These are phyloP conservation scores for Carapus acus DNA, from an alignment of 2,797 vertebrate species.

Conservation along the genomic window DNA sequence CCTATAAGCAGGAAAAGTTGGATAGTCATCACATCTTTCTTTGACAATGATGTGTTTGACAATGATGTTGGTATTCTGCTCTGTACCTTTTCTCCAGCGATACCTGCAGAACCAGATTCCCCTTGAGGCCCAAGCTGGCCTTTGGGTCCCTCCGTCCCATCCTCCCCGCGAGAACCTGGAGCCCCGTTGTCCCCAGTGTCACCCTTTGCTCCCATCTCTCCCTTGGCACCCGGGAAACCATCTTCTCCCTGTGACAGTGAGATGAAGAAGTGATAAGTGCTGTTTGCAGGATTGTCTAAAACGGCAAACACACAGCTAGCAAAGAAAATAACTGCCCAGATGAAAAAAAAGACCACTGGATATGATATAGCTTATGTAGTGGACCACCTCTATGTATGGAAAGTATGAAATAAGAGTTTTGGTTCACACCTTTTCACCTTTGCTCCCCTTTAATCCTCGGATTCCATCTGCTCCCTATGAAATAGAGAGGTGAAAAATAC, in stretches of 20 bases:
- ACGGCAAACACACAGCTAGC: constrained; percentile 3
- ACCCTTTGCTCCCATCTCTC: constrained; percentile 93
- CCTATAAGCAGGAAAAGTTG: constrained; percentile 59
- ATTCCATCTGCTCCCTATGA: constrained; percentile 90
- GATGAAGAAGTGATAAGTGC: constrained; percentile 10
- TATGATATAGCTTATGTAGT: too few species aligned
- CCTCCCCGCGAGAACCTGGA: constrained; percentile 82
- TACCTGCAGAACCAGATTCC: constrained; percentile 78
- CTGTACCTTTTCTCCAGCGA: constrained; percentile 87
- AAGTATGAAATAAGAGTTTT: not conserved
- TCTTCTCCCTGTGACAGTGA: constrained; percentile 91
- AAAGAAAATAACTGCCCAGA: not conserved
- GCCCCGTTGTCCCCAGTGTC: constrained; percentile 85
- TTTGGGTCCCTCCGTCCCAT: constrained; percentile 91
- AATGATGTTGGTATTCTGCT: not conserved
- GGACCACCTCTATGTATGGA: too few species aligned
- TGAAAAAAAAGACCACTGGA: constrained; percentile 4
- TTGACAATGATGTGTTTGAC: not conserved
- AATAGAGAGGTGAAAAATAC: constrained; percentile 13
- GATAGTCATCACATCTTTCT: constrained; percentile 1
- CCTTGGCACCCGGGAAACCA: constrained; percentile 92
- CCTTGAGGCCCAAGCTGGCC: constrained; percentile 84
- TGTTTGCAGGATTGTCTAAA: not conserved
- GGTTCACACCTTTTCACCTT: constrained; percentile 90
- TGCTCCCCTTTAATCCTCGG: constrained; percentile 90